Percentiles rank a stretch among this genome's conserved stretches.
These are phyloP conservation scores for Triplophysa siluroides DNA, from an alignment of 2,113 vertebrate genomes.

Conservation along the genomic window DNA sequence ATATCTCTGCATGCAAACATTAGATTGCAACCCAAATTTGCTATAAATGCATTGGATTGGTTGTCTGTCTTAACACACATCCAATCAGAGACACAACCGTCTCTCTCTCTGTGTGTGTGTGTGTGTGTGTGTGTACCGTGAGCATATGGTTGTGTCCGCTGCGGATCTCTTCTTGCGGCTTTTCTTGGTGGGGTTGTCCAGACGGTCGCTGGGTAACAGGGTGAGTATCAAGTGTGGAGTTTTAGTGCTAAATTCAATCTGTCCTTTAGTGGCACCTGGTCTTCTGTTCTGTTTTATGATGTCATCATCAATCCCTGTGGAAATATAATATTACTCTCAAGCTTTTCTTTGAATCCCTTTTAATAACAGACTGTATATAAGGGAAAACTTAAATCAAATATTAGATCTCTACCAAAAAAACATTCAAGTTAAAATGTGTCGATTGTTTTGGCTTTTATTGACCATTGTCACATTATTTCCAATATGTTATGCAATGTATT, in stretches of 20 bases:
- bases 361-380: no score
- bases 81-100: constrained; percentile 4
- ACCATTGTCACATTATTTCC: no score
- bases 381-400: no score
- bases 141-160: constrained; percentile 70
- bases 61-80: background rate
- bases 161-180: constrained; percentile 77
- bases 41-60: background rate
- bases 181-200: constrained; percentile 73
- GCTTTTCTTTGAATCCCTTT: no score
- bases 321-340: background rate
- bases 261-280: constrained; percentile 69
- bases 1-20: background rate
- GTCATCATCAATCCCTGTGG: constrained; percentile 75
- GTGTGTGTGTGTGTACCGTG: constrained; percentile 64
- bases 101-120: background rate
- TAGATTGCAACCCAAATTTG: background rate
- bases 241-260: constrained; percentile 76
- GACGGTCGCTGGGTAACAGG: constrained; percentile 75
- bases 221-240: constrained; percentile 81
- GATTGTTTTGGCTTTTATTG: no score
- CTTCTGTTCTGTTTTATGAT: constrained; percentile 66
- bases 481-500: no score
- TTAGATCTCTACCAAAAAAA: no score
- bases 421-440: no score